Evolutionary conservation across 2,113 vertebrate species (phyloP).

Genomic region (Cynocephalus volans): DNA sequence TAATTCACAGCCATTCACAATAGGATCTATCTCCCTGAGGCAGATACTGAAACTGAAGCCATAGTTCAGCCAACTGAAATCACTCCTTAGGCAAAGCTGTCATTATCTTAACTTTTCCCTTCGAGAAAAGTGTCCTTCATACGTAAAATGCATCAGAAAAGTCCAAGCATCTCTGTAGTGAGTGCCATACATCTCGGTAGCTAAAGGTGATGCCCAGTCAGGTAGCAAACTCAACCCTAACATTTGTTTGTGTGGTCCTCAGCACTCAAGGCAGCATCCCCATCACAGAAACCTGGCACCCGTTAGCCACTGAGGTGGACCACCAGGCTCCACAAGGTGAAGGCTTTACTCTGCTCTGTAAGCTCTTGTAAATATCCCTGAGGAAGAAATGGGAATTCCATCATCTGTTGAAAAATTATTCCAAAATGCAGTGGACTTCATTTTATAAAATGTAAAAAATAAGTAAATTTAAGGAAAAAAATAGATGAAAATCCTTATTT

Average conservation of each 20-base stretch:
- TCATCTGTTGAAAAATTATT: neutral
- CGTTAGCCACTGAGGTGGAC: neutral
- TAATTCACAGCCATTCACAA: neutral
- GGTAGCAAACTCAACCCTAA: neutral
- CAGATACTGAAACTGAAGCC: slow-evolving; percentile 15
- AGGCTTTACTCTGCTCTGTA: neutral
- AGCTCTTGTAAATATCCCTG: neutral
- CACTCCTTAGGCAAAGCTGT: slow-evolving; percentile 1
- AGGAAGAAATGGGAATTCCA: neutral
- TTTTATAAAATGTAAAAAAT: neutral
- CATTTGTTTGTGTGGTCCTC: neutral
- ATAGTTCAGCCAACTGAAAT: neutral
- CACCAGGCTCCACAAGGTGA: neutral
- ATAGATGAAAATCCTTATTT: slow-evolving; percentile 28
- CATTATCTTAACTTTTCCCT: neutral
- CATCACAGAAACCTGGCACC: neutral
- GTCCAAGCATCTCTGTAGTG: neutral
- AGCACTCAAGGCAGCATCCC: neutral
- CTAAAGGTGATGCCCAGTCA: neutral
- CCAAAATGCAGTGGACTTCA: neutral
- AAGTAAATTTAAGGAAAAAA: slow-evolving; percentile 1
- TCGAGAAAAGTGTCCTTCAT: neutral
- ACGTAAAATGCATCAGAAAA: neutral
- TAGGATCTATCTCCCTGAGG: neutral
- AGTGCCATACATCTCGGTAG: neutral